Evolutionary conservation across 2,113 vertebrate species (phyloP).

Genomic region (Callaeas wilsoni): DNA sequence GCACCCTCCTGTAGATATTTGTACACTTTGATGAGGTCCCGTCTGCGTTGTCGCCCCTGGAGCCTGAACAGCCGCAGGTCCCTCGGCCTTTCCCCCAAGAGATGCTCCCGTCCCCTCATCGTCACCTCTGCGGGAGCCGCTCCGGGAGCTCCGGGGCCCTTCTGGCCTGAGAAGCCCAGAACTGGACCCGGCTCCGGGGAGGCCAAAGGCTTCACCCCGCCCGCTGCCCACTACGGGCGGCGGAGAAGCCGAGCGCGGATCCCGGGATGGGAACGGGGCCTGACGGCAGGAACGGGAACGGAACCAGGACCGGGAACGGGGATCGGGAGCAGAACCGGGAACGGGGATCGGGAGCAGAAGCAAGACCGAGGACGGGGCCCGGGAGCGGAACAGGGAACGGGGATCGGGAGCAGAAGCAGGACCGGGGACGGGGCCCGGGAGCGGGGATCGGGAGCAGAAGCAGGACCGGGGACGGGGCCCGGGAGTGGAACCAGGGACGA

Average conservation of each 20-base stretch:
- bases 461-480: rapidly evolving
- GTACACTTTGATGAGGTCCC: rapidly evolving
- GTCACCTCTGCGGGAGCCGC: background rate
- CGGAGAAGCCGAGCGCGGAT: background rate
- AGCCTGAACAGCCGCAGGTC: rapidly evolving
- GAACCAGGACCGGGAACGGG: background rate
- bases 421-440: rapidly evolving
- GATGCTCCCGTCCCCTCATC: rapidly evolving
- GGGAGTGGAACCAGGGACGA: background rate
- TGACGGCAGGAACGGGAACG: too few relatives aligned
- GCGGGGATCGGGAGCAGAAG: background rate
- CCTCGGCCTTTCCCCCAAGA: background rate
- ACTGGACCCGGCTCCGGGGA: rapidly evolving
- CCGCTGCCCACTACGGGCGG: background rate
- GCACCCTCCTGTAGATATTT: rapidly evolving
- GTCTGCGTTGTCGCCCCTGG: rapidly evolving
- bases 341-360: too few relatives aligned
- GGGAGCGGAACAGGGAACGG: rapidly evolving
- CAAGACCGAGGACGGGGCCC: too few relatives aligned
- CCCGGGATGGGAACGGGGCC: too few relatives aligned
- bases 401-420: background rate
- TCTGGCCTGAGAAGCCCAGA: background rate
- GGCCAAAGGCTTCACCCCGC: background rate
- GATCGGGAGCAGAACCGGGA: too few relatives aligned
- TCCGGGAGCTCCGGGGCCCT: background rate